These are phyloP conservation scores for Trachymyrmex septentrionalis DNA, from an alignment of 1,140 invertebrate species.

Conservation along the genomic window DNA sequence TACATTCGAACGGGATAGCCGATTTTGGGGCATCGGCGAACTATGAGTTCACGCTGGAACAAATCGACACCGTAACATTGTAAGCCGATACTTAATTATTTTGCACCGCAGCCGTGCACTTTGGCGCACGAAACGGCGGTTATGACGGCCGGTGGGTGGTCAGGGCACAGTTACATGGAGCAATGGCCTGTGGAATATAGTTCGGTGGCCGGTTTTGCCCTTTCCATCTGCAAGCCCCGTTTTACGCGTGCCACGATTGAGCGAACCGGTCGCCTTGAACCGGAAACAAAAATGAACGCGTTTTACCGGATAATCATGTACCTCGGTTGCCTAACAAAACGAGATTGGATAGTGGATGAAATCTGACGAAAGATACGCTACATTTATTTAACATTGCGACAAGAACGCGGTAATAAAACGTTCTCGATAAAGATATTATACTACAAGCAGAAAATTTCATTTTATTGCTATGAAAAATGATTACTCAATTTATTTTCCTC, in stretches of 20 bases:
- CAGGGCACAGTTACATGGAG: conserved; percentile 1
- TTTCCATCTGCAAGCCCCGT: conserved; percentile 14
- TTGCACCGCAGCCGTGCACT: conserved; percentile 18
- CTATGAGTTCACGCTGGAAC: not conserved
- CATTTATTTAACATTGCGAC: not conserved
- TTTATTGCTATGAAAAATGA: too few species aligned
- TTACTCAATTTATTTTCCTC: too few species aligned
- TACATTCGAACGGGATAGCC: not conserved
- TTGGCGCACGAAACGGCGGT: conserved; percentile 19
- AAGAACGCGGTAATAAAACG: not conserved
- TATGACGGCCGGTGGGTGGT: not conserved
- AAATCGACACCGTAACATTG: not conserved
- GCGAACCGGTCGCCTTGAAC: conserved; percentile 21
- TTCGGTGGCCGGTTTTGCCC: conserved; percentile 23
- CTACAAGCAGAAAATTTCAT: too few species aligned
- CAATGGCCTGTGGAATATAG: conserved; percentile 48
- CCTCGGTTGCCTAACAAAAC: conserved; percentile 17
- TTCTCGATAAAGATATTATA: not conserved
- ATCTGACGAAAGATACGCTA: not conserved
- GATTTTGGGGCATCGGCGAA: not conserved
- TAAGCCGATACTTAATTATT: conserved; percentile 43
- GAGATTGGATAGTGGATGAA: not conserved
- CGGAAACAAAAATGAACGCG: conserved; percentile 61
- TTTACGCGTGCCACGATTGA: conserved; percentile 27
- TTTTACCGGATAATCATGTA: conserved; percentile 42